A percentile compares a stretch with the other conserved stretches of the same genome.
Evolutionary conservation across 2,113 vertebrate genomes (phyloP).

Genomic region (Hemibagrus wyckioides): DNA sequence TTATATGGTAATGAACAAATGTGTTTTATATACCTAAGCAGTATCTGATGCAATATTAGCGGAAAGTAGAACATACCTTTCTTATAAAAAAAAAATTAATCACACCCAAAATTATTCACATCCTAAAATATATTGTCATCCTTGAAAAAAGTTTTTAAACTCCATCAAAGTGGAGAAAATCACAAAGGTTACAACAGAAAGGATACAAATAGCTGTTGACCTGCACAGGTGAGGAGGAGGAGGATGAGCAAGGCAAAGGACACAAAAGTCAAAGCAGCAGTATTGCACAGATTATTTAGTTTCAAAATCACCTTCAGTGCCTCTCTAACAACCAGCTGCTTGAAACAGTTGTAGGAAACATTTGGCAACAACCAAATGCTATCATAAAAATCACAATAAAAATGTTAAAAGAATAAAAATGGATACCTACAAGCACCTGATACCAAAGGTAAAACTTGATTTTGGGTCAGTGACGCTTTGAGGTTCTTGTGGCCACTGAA

Average conservation of each 20-base stretch:
- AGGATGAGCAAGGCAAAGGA: neutral
- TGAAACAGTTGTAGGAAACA: neutral
- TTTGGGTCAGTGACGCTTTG: neutral
- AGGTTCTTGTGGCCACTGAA: neutral
- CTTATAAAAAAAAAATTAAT: neutral
- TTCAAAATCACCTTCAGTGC: neutral
- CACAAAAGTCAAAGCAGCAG: neutral
- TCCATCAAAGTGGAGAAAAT: neutral
- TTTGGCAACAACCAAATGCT: neutral
- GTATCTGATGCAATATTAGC: neutral
- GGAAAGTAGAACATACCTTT: neutral
- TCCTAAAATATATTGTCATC: neutral
- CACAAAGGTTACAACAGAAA: neutral
- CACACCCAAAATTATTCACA: neutral
- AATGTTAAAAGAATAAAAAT: neutral
- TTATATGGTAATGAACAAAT: no score
- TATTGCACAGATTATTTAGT: neutral
- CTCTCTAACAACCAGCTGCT: neutral
- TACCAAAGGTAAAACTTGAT: neutral
- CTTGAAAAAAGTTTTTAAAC: neutral
- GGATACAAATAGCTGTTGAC: neutral
- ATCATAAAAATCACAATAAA: neutral
- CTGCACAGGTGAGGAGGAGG: neutral
- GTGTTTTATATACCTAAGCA: no score
- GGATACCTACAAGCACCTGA: neutral